phyloP scores from a whole-genome alignment of 2,113 vertebrate genomes.

The Panurus biarmicus region DNA sequence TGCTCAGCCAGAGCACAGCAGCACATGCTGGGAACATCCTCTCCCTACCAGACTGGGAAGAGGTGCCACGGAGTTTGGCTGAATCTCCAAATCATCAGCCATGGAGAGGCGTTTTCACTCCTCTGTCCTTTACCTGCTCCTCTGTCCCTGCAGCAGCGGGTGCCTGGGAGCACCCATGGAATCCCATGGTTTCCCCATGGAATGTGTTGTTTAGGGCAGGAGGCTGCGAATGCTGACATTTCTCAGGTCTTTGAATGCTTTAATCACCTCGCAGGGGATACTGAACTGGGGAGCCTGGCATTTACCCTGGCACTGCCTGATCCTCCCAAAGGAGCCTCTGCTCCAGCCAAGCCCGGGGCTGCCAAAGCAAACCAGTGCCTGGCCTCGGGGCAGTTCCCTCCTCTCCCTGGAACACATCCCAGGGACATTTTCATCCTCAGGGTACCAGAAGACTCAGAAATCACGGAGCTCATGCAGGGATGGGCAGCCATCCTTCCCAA shows the following conservation, averaged over 20 bases:
- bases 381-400: not conserved
- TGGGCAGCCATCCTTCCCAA: not conserved
- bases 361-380: not conserved
- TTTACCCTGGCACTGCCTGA: not conserved
- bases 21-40: not conserved
- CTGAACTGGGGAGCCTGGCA: not conserved
- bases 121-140: not conserved
- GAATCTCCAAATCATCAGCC: not conserved
- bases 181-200: not conserved
- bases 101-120: not conserved
- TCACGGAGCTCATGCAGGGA: accelerated
- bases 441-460: not conserved
- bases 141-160: not conserved
- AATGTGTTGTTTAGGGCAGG: not conserved
- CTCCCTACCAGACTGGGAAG: not conserved
- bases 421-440: not conserved
- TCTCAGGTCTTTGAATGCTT: not conserved
- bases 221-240: not conserved
- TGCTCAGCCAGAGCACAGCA: not conserved
- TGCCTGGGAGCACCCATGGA: not conserved
- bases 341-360: not conserved
- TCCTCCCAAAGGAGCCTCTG: not conserved
- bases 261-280: not conserved
- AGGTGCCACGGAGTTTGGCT: not conserved
- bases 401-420: not conserved